phyloP scores from a whole-genome alignment of 2,797 vertebrate species.

The Phoebastria nigripes region DNA sequence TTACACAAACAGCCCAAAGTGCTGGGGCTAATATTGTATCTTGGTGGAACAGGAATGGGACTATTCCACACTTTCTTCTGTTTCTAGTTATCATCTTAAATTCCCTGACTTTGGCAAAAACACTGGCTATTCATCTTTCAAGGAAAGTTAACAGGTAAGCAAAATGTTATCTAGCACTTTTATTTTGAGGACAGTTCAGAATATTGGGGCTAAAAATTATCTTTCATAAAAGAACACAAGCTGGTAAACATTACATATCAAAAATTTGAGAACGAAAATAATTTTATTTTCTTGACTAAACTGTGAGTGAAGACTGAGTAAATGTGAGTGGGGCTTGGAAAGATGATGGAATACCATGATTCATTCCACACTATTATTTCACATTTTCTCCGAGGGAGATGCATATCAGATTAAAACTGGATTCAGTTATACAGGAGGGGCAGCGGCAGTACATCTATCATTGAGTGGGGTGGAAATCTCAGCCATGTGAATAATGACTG shows the following conservation, averaged over 20 bases:
- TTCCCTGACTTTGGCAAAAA: constrained; percentile 17
- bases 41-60: not conserved
- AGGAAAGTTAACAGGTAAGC: constrained; percentile 11
- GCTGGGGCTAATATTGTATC: not conserved
- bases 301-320: not conserved
- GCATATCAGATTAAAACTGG: not conserved
- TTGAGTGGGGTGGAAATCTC: not conserved
- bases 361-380: constrained; percentile 12
- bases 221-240: not conserved
- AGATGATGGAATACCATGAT: not conserved
- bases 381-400: not conserved
- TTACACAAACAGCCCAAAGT: not conserved
- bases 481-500: not conserved
- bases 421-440: not conserved
- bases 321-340: not conserved
- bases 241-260: not conserved
- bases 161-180: not conserved
- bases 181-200: not conserved
- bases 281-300: not conserved
- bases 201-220: not conserved
- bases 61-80: not conserved
- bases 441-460: not conserved
- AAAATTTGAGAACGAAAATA: not conserved
- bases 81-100: not conserved
- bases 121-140: not conserved